Base-by-base conservation (phyloP, 2,797 vertebrate genomes). In the Hydrophis major region DNA sequence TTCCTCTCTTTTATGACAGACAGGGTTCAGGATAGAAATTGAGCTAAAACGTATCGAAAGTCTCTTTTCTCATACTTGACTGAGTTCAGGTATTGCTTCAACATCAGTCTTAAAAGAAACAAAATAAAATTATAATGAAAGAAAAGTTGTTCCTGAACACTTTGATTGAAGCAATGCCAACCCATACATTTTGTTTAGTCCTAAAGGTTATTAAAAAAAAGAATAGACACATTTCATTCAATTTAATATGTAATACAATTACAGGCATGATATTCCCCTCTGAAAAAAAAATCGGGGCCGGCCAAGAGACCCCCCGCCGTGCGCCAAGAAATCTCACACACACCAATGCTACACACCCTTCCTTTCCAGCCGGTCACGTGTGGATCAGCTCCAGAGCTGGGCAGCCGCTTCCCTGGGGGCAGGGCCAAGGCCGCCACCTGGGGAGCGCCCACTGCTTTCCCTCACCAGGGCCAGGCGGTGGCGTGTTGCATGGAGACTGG, bases 201-300 rank as follows among this genome's bases (percentile, higher is more conserved):
- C 87, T 93, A 50, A 92, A 92, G 63, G 86, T 91, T 95, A 95
- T 93, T 53, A 53, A 87, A 94, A 20, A 37, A 86, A 63, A 28
- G 56, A 94, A 86, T 96, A 96, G 96, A 92, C 94, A 96, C 92
- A 96, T 94, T 69, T 94, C 96, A 96, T 95, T 95, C 96, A 78
- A 93, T 91, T 93, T 94, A 94, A 95, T 93, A 88, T 86, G 37
- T 95, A 96, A 96, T 92, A 92, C 93, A 92, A 95, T 37, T 37
- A 37, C 37, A 37, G 37, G 37, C 37, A 37, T 37, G 37, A 2
- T 37, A 37, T 37, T 37, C 37, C 37, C 37, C 37, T 37, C 37
- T 37, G 37, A 37, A 37, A 37, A 37, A 37, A 37, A 37, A 37
- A 37, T 2, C 37, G 37, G 37, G 37, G 37, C 37, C 37, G 37